A percentile compares a stretch with the other conserved stretches of the same genome.
These are phyloP conservation scores for Microtus oregoni DNA, from an alignment of 2,113 vertebrate genomes.

Conservation along the genomic window DNA sequence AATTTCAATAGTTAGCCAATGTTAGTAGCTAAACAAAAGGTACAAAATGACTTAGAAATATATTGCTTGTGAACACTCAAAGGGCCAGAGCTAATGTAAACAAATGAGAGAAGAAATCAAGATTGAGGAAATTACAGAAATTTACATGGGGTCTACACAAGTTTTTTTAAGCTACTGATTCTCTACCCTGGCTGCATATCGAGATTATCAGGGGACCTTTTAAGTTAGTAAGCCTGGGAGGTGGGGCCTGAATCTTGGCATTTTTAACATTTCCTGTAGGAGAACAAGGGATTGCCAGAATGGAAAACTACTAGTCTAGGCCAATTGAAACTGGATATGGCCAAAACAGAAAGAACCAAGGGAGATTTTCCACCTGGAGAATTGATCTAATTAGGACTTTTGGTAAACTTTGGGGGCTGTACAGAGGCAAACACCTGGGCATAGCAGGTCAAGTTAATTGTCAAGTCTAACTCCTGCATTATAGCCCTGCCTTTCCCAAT, in stretches of 20 bases:
- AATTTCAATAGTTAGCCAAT: neutral
- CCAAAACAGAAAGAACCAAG: neutral
- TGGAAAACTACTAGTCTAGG: conserved; percentile 44
- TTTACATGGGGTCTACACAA: neutral
- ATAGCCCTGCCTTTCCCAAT: neutral
- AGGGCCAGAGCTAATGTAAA: neutral
- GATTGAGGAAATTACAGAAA: neutral
- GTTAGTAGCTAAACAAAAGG: neutral
- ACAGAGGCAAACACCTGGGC: neutral
- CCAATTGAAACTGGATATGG: conserved; percentile 41
- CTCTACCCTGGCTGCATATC: neutral
- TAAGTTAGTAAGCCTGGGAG: neutral
- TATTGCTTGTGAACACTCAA: conserved; percentile 21
- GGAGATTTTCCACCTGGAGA: neutral
- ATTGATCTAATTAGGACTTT: neutral
- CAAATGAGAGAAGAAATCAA: conserved; percentile 5
- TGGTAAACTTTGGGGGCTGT: neutral
- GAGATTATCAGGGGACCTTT: neutral
- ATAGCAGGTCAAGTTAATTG: neutral
- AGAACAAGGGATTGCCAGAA: neutral
- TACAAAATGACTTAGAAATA: neutral
- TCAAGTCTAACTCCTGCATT: neutral
- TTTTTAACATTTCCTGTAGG: conserved; percentile 46
- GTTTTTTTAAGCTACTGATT: conserved; percentile 33
- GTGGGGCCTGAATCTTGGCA: neutral